Percentiles rank a stretch among this genome's conserved stretches.
Conservation (phyloP, 2,888 invertebrate genomes). For the Hermaeophaga mercurialis region DNA sequence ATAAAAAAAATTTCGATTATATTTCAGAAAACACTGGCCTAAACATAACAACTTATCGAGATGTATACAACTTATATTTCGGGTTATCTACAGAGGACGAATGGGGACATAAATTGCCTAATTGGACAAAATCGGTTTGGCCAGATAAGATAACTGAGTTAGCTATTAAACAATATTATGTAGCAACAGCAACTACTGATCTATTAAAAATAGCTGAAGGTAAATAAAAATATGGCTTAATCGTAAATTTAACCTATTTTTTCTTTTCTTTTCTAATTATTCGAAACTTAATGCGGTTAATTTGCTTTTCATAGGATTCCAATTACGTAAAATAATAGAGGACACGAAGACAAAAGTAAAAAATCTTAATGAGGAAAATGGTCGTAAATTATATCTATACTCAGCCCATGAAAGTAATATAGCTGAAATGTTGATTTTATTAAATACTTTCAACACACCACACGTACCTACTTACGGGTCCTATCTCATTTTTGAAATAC, state of each 20-base stretch:
- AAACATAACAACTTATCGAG: slow-evolving; percentile 60
- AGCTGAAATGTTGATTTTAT: slow-evolving; percentile 56
- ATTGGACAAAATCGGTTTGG: slow-evolving; percentile 54
- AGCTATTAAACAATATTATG: slow-evolving; percentile 43
- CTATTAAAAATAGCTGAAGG: slow-evolving; percentile 42
- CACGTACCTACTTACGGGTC: slow-evolving; percentile 54
- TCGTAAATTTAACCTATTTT: neutral
- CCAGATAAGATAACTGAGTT: slow-evolving; percentile 49
- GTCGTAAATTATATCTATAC: slow-evolving; percentile 49
- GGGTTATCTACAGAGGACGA: slow-evolving; percentile 67
- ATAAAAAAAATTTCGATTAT: slow-evolving; percentile 58
- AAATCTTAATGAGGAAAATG: slow-evolving; percentile 7
- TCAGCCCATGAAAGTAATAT: slow-evolving; percentile 64
- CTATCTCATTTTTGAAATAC: slow-evolving; percentile 51
- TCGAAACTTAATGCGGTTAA: too few relatives aligned
- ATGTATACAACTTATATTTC: slow-evolving; percentile 65
- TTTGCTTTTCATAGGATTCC: too few relatives aligned
- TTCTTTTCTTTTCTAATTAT: slow-evolving; percentile 19
- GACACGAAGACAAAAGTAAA: slow-evolving; percentile 38
- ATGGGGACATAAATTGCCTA: slow-evolving; percentile 52
- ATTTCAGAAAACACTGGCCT: slow-evolving; percentile 61
- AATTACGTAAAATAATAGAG: slow-evolving; percentile 40
- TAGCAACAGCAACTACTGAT: slow-evolving; percentile 45
- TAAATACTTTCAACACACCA: slow-evolving; percentile 56
- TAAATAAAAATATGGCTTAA: slow-evolving; percentile 15